Conservation (phyloP, 2,113 vertebrate species). For the Cercocebus atys region DNA sequence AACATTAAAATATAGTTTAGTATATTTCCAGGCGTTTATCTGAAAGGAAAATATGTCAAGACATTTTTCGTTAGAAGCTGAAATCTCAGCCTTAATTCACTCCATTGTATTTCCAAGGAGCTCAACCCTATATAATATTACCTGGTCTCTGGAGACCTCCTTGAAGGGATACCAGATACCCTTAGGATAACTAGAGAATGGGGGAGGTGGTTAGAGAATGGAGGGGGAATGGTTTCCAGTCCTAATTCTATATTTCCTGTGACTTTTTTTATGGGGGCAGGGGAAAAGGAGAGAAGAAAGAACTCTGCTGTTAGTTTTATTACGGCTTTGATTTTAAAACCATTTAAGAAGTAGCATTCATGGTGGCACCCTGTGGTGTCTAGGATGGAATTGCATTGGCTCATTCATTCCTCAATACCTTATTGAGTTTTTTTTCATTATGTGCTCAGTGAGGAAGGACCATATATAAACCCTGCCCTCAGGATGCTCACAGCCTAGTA, state of each 20-base stretch:
- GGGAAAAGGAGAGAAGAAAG: slow-evolving; percentile 56
- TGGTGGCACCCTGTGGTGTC: not conserved
- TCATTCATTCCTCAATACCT: not conserved
- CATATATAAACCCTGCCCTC: not conserved
- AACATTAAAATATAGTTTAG: slow-evolving; percentile 72
- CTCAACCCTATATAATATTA: slow-evolving; percentile 43
- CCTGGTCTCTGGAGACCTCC: slow-evolving; percentile 13
- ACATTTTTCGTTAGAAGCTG: slow-evolving; percentile 55
- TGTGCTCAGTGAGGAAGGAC: not conserved
- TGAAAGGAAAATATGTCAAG: slow-evolving; percentile 68
- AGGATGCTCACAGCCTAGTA: not conserved
- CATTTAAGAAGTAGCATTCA: slow-evolving; percentile 46
- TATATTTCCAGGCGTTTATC: slow-evolving; percentile 51
- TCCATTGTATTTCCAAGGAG: slow-evolving; percentile 51
- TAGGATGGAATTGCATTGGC: not conserved
- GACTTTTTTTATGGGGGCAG: slow-evolving; percentile 17
- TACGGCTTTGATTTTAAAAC: slow-evolving; percentile 55
- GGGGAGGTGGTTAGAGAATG: not conserved
- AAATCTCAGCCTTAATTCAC: slow-evolving; percentile 59
- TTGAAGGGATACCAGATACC: slow-evolving; percentile 55
- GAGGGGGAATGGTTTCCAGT: slow-evolving; percentile 38
- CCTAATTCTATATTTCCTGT: slow-evolving; percentile 64
- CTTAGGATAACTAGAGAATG: not conserved
- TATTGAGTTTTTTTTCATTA: not conserved
- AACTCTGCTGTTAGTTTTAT: slow-evolving; percentile 59